Conservation (phyloP, 2,113 vertebrate species). For the Gracilinanus agilis region DNA sequence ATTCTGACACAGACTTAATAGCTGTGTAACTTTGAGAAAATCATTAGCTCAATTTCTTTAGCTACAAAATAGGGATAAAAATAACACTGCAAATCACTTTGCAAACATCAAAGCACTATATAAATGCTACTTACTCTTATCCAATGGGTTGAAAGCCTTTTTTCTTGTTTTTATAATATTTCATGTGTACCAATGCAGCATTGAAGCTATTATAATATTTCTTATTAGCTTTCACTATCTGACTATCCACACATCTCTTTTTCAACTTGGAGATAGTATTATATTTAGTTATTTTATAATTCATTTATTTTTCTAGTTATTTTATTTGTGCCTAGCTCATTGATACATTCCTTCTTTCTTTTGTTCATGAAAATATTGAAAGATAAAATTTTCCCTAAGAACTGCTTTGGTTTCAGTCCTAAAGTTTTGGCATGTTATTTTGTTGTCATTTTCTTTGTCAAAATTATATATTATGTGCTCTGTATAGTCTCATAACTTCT, state of each 20-base stretch:
- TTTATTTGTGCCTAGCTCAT: not conserved
- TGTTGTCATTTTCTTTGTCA: not conserved
- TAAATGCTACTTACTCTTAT: not conserved
- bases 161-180: not conserved
- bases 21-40: too few species aligned
- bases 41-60: too few species aligned
- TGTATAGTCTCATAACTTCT: not conserved
- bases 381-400: not conserved
- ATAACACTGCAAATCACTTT: too few species aligned
- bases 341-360: not conserved
- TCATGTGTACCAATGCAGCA: not conserved
- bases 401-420: not conserved
- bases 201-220: not conserved
- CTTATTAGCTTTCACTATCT: not conserved
- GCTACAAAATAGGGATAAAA: too few species aligned
- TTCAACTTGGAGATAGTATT: not conserved
- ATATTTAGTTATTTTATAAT: not conserved
- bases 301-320: not conserved
- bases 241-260: not conserved
- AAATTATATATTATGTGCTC: not conserved
- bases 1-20: too few species aligned
- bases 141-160: not conserved
- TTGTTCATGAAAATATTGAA: not conserved
- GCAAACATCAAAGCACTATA: not conserved
- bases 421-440: not conserved